Evolutionary conservation across 1,140 invertebrate genomes (phyloP), one percentile per base, ranked within the genome.

Genomic region (Conus ventricosus): DNA sequence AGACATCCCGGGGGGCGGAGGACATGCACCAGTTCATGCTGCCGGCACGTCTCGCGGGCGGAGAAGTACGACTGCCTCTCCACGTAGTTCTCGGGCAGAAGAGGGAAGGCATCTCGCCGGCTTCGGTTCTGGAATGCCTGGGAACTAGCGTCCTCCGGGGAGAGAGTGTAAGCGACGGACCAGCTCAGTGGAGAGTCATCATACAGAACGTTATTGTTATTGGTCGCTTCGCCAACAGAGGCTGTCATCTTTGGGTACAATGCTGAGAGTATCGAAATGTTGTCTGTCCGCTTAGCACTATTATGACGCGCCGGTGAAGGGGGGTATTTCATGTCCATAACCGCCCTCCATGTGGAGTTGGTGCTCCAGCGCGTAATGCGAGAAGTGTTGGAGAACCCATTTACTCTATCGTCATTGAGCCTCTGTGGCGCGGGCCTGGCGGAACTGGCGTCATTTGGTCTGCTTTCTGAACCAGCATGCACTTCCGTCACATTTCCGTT

Each of bases 1-100:
- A 67, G 27, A 87, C 90, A 91, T 15, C 87, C 90, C 5, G 84
- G 84, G 27, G 71, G 71, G 6, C 71, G 39, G 10, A 88, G 51
- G 7, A 83, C 63, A 15, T 15, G 60, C 57, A 67, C 53, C 11
- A 88, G 39, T 4, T 55, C 63, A 5, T 23, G 13, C 75, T 83
- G 80, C 10, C 54, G 63, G 71, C 87, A 88, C 51, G 81, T 88
- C 60, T 88, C 84, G 7, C 15, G 15, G 11, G 71, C 4, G 5
- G 86, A 78, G 55, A 87, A 87, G 55, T 57, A 87, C 13, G 23
- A 25, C 17, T 54, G 39, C 54, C 86, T 54, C 57, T 81, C 86
- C 51, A 53, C 4, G 75, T 87, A 25, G 75, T 55, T 55, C 8
- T 76, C 85, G 23, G 85, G 81, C 51, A 83, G 81, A 6, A 84